Evolutionary conservation across 2,113 vertebrate genomes (phyloP), one percentile per base, ranked within the genome.

Genomic region (Abramis brama): DNA sequence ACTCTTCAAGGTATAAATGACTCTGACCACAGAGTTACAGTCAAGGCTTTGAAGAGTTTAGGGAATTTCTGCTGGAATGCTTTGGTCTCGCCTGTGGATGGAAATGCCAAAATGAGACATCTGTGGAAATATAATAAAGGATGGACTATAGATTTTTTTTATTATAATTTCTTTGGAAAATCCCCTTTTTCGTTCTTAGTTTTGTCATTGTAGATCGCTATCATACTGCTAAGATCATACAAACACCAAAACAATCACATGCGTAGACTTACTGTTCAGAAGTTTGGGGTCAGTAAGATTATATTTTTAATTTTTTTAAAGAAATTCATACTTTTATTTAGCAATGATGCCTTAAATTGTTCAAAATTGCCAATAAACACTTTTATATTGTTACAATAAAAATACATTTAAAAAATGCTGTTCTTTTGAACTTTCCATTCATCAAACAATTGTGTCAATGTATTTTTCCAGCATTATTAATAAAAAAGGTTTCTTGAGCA

Each of bases 1-100:
- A 45, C 76, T 79, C 76, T 79, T 79, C 30, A 59, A 57, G 76
- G 78, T 79, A 79, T 39, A 79, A 60, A 62, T 79, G 77, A 60
- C 30, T 81, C 43, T 75, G 79, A 81, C 59, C 79, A 47, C 79
- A 47, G 43, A 64, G 73, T 50, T 47, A 81, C 9, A 23, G 59
- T 47, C 79, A 47, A 81, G 59, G 59, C 59, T 81, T 81, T 79
- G 78, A 79, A 79, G 36, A 79, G 33, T 62, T 60, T 23, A 43
- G 78, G 4, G 55, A 39, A 59, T 43, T 75, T 75, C 73, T 27
- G 73, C 73, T 75, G 73, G 73, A 75, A 75, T 75, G n/a, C 73
- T 75, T 75, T 75, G 73, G 73, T 75, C 73, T 75, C n/a, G 73
- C n/a, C 5, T 59, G 76, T n/a, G 50, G 19, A 19, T 79, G 30